A percentile compares a stretch with the other conserved stretches of the same genome.
Evolutionary conservation across 2,797 vertebrate genomes (phyloP).

Genomic region (Aulostomus chinensis): DNA sequence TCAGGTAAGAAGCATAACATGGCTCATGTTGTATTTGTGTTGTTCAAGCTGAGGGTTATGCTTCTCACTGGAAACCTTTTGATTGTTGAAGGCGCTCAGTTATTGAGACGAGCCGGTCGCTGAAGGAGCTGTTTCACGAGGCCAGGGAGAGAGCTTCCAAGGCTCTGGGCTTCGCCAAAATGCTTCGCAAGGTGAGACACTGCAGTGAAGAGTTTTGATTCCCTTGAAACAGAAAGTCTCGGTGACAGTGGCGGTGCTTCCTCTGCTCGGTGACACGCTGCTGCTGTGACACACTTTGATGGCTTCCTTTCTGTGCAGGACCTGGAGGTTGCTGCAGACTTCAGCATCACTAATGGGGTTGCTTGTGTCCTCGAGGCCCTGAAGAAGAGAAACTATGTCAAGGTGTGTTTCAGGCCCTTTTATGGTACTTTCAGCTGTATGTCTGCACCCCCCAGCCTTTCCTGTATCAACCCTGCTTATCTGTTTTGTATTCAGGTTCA

Average conservation of each 20-base stretch:
- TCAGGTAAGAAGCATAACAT: slow-evolving; percentile 79
- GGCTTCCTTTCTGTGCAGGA: slow-evolving; percentile 79
- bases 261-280: slow-evolving; percentile 23
- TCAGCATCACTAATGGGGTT: slow-evolving; percentile 86
- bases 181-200: slow-evolving; percentile 92
- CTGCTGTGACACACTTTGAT: slow-evolving; percentile 41
- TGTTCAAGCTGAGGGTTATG: not conserved
- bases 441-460: too few species aligned
- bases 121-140: slow-evolving; percentile 98
- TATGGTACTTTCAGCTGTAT: not conserved
- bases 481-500: slow-evolving; percentile 81
- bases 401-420: slow-evolving; percentile 74
- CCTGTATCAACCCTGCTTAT: not conserved
- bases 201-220: slow-evolving; percentile 6
- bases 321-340: slow-evolving; percentile 96
- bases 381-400: slow-evolving; percentile 87
- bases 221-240: slow-evolving; percentile 22
- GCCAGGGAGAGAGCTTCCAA: slow-evolving; percentile 97
- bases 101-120: slow-evolving; percentile 94
- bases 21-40: not conserved
- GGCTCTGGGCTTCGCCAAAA: slow-evolving; percentile 97
- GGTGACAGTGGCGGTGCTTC: slow-evolving; percentile 19
- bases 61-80: slow-evolving; percentile 12
- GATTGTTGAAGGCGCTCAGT: slow-evolving; percentile 87
- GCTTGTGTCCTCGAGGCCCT: slow-evolving; percentile 85